Conservation (phyloP, 2,797 vertebrate species). For the Threskiornis aethiopicus region DNA sequence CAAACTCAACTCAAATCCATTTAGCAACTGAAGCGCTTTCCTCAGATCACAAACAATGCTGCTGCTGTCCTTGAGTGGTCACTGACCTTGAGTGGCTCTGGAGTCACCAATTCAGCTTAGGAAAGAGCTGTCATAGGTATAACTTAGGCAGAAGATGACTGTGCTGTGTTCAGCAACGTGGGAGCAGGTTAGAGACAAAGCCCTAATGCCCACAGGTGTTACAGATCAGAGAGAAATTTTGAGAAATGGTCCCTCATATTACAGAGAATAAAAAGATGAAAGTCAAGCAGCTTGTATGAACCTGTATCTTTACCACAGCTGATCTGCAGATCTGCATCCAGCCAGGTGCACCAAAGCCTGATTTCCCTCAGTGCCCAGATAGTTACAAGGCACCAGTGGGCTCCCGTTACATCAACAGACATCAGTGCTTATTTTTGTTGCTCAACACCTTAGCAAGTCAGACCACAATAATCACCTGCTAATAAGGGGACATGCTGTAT, state of each 20-base stretch:
- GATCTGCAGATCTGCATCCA: background rate
- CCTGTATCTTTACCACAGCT: background rate
- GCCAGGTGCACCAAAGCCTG: background rate
- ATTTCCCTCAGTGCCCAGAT: fast-evolving
- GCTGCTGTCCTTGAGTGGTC: constrained; percentile 14
- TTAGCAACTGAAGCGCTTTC: constrained; percentile 37
- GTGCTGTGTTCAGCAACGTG: background rate
- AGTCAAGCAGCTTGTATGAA: background rate
- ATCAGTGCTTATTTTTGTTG: background rate
- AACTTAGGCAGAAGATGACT: background rate
- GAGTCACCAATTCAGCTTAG: background rate
- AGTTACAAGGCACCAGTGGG: background rate
- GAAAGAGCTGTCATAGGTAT: background rate
- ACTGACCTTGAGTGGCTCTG: constrained; percentile 38
- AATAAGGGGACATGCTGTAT: background rate
- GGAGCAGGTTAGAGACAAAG: background rate
- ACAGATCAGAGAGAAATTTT: background rate
- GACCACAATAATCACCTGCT: background rate
- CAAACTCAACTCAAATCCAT: constrained; percentile 15
- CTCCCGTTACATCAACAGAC: fast-evolving
- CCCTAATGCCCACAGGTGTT: background rate
- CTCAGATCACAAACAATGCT: constrained; percentile 29
- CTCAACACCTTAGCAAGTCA: background rate
- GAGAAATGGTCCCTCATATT: background rate
- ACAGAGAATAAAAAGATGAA: background rate